A percentile compares a stretch with the other conserved stretches of the same genome.
Conservation (phyloP, 2,113 vertebrate species). For the Stomatorhinus ivindoensis region DNA sequence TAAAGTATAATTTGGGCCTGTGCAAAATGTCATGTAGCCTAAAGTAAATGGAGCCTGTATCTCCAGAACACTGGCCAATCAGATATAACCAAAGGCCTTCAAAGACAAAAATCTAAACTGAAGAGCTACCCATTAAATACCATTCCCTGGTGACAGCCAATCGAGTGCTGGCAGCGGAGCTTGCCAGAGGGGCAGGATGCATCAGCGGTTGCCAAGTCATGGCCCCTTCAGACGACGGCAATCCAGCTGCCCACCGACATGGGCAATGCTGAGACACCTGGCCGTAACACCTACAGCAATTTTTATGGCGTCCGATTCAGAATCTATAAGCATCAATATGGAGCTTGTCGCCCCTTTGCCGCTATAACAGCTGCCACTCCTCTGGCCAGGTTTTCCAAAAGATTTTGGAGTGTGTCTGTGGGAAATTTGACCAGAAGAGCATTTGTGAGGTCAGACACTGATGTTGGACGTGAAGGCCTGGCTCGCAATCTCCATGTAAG, state of each 20-base stretch:
- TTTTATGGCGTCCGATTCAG: background rate
- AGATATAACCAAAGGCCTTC: background rate
- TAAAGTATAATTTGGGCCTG: background rate
- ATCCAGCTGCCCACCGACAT: background rate
- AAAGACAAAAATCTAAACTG: background rate
- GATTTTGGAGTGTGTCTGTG: background rate
- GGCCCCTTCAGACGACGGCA: background rate
- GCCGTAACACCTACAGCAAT: background rate
- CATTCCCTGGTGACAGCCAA: background rate
- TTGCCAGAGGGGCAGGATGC: background rate
- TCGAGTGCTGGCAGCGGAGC: background rate
- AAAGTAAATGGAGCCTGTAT: background rate
- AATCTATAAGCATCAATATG: background rate
- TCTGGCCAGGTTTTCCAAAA: background rate
- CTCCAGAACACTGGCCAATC: background rate
- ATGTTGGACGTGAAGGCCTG: background rate
- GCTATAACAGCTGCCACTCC: background rate
- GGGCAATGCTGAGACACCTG: background rate
- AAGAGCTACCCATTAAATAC: background rate
- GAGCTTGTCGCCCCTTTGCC: background rate
- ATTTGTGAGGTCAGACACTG: background rate
- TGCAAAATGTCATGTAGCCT: background rate
- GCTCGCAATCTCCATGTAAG: background rate
- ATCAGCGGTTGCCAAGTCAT: too few species aligned
- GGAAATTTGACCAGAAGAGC: background rate